Evolutionary conservation across 2,888 invertebrate species (phyloP), one percentile per base, ranked within the genome.

Genomic region (Theodoxus fluviatilis): DNA sequence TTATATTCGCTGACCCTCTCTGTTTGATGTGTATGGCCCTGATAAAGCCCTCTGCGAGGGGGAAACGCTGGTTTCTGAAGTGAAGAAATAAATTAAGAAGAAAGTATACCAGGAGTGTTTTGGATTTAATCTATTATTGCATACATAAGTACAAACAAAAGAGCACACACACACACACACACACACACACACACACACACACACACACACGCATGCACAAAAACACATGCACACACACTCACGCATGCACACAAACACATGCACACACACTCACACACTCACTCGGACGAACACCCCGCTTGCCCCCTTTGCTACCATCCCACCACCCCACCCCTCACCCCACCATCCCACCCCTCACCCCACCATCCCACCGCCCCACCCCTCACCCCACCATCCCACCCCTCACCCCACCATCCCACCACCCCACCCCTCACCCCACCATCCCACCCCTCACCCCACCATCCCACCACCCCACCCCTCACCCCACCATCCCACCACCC

Each of bases 311-410:
- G n/a, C n/a, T n/a, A n/a, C 9, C 38, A 35, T 25, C 40, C 6
- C 40, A 64, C n/a, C 18, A n/a, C n/a, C 7, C 18, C 7, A 1
- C 37, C n/a, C 22, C 4, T 18, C n/a, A 72, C 70, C 65, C 61
- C n/a, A 63, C 65, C 37, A 67, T 68, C 15, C 64, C n/a, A 22
- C 18, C 9, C 33, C 3, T 52, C n/a, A 2, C 4, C 4, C 3
- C 18, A 25, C 1, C 1, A 25, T n/a, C 7, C 38, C 71, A 78
- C 71, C 75, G 85, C 84, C 78, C 76, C 12, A 78, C 84, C 4
- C 25, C 4, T 1, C 9, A 18, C 18, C 37, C 40, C 6, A 18
- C 33, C n/a, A 18, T 12, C 7, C 18, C 7, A 1, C 37, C n/a
- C 22, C 4, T 18, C n/a, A 72, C 70, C 65, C 61, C n/a, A 63